phyloP scores from a whole-genome alignment of 2,797 vertebrate species.

The Gymnothorax javanicus region DNA sequence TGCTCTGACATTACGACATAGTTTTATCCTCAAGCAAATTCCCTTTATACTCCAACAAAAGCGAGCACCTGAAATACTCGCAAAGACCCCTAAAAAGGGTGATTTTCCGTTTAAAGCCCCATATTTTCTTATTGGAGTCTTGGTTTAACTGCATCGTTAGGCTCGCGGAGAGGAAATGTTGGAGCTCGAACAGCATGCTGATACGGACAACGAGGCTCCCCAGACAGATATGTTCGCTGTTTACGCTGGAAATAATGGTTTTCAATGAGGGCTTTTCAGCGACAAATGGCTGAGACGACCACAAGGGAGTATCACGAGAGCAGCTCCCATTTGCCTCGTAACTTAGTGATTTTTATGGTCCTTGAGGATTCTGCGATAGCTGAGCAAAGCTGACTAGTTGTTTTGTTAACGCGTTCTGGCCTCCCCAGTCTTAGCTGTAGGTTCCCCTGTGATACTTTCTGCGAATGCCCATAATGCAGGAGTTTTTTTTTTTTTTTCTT shows the following conservation, averaged over 20 bases:
- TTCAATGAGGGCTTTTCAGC: not conserved
- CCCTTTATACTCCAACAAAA: not conserved
- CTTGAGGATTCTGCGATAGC: no score
- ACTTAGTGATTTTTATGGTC: not conserved
- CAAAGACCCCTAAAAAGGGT: not conserved
- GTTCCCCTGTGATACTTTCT: not conserved
- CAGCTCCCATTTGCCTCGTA: not conserved
- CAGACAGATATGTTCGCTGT: not conserved
- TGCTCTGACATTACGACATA: no score
- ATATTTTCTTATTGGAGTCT: slow-evolving; percentile 15
- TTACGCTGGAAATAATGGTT: not conserved
- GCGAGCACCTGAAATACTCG: not conserved
- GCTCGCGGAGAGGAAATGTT: not conserved
- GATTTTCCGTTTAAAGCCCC: slow-evolving; percentile 5
- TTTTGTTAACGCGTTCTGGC: no score
- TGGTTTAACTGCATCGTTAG: not conserved
- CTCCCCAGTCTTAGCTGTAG: not conserved
- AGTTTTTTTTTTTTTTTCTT: not conserved
- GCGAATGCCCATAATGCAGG: not conserved
- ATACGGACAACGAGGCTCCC: not conserved
- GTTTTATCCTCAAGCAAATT: not conserved
- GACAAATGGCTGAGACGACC: not conserved
- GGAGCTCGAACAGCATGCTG: not conserved
- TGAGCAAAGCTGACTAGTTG: no score
- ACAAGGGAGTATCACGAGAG: not conserved